Percentiles rank a stretch among this genome's conserved stretches.
Evolutionary conservation across 2,113 vertebrate species (phyloP).

Genomic region (Alectura lathami): DNA sequence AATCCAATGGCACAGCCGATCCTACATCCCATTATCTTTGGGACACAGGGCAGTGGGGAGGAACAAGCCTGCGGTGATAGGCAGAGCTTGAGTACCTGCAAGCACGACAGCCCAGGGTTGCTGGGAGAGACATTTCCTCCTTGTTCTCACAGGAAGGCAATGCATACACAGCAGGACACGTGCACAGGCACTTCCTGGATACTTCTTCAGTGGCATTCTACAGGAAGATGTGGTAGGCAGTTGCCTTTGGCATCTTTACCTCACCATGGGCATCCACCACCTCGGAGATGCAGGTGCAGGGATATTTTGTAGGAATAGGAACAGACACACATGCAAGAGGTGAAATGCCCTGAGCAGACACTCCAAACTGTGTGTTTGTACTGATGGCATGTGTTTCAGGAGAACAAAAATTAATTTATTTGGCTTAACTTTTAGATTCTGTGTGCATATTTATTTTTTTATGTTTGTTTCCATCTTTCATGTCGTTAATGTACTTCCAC

Average conservation of each 20-base stretch:
- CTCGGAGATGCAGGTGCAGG: not conserved
- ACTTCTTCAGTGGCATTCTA: not conserved
- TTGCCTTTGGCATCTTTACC: not conserved
- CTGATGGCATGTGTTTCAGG: not conserved
- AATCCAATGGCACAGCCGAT: not conserved
- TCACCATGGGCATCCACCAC: not conserved
- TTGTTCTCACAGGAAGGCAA: not conserved
- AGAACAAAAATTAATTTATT: not conserved
- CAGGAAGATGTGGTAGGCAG: not conserved
- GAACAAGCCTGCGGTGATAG: accelerated
- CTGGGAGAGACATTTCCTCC: not conserved
- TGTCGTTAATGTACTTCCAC: not conserved
- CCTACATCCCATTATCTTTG: accelerated
- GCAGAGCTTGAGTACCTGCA: accelerated
- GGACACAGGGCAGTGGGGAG: accelerated
- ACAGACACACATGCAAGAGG: accelerated
- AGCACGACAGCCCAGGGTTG: not conserved
- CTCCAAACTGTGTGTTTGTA: not conserved
- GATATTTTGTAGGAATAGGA: not conserved
- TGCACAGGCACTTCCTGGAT: not conserved
- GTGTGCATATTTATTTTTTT: not conserved
- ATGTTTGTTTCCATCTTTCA: not conserved
- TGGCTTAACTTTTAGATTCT: not conserved
- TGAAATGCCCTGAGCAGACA: not conserved
- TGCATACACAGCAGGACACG: not conserved